These are phyloP conservation scores for Mimachlamys varia DNA, from an alignment of 2,888 invertebrate species.

Conservation along the genomic window DNA sequence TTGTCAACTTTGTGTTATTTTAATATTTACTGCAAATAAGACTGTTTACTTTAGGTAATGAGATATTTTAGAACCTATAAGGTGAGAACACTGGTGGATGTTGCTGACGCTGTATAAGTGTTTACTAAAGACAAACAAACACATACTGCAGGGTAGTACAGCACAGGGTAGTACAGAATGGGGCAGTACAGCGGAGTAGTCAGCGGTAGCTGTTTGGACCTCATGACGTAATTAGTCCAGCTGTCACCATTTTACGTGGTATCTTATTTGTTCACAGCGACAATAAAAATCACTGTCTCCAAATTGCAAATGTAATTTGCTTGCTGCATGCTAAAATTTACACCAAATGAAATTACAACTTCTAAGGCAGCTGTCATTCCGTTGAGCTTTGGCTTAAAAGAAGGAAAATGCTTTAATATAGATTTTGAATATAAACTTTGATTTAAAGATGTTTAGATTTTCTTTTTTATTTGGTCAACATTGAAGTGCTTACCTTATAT, in stretches of 20 bases:
- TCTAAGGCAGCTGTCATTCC: not conserved
- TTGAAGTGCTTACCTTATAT: too few species aligned
- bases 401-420: too few species aligned
- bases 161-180: too few species aligned
- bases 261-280: not conserved
- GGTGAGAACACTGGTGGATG: not conserved
- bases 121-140: too few species aligned
- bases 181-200: too few species aligned
- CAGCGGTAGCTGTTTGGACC: not conserved
- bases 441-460: too few species aligned
- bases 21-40: not conserved
- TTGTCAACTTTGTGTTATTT: not conserved
- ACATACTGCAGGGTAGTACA: too few species aligned
- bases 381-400: too few species aligned
- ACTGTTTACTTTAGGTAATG: slow-evolving; percentile 9
- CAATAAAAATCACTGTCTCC: not conserved
- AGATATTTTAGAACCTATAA: not conserved
- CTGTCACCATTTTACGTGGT: not conserved
- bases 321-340: not conserved
- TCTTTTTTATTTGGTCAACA: too few species aligned
- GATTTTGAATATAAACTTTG: too few species aligned
- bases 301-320: not conserved
- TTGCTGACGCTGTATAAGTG: not conserved
- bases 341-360: not conserved
- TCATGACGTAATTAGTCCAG: not conserved